Percentiles rank a stretch among this genome's conserved stretches.
Evolutionary conservation across 2,797 vertebrate species (phyloP).

Genomic region (Carcharodon carcharias): DNA sequence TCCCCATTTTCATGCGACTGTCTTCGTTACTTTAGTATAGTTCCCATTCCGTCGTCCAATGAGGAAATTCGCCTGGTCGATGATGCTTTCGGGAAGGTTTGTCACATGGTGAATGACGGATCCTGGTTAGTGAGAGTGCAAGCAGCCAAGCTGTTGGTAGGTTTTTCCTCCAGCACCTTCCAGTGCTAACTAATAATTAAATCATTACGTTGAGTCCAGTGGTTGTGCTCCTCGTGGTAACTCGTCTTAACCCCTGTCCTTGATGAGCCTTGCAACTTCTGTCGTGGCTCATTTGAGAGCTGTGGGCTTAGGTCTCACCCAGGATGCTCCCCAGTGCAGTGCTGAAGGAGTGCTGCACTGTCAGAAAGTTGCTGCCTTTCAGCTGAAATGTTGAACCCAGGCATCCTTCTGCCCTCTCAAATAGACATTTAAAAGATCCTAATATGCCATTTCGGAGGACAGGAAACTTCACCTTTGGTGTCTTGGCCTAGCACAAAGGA

Average conservation of each 20-base stretch:
- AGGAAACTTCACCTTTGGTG: neutral
- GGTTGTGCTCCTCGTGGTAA: neutral
- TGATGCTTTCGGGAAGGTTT: conserved; percentile 92
- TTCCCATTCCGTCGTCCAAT: conserved; percentile 92
- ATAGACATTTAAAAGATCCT: neutral
- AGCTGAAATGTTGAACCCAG: neutral
- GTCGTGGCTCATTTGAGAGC: neutral
- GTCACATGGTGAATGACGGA: conserved; percentile 94
- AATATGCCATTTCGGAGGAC: neutral
- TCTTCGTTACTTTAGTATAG: conserved; percentile 64
- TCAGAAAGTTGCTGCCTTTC: no score
- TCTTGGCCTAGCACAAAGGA: neutral
- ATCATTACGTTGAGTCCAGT: neutral
- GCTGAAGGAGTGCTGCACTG: neutral
- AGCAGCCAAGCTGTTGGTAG: conserved; percentile 87
- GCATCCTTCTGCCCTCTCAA: neutral
- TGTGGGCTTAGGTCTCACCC: neutral
- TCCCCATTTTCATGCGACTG: neutral
- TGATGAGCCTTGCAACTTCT: neutral
- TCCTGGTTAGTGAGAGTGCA: conserved; percentile 95
- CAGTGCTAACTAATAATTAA: neutral
- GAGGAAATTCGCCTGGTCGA: conserved; percentile 94
- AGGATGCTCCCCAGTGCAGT: neutral
- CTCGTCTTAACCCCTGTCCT: neutral
- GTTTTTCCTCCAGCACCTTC: conserved; percentile 41